These are phyloP conservation scores for Cheirogaleus medius DNA, from an alignment of 2,113 vertebrate species.

Conservation along the genomic window DNA sequence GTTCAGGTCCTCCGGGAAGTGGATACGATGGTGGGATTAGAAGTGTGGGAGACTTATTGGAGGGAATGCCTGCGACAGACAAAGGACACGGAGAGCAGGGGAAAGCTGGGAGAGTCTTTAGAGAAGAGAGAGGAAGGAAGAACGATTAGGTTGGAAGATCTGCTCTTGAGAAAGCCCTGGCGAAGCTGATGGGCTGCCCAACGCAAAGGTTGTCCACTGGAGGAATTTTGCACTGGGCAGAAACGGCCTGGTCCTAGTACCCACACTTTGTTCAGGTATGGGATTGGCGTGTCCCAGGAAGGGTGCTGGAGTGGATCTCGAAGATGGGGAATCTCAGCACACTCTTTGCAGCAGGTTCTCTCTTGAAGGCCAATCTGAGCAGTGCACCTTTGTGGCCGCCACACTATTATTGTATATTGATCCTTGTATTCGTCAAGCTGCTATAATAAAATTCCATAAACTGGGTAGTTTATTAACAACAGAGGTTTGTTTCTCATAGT, in stretches of 20 bases:
- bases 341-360: not conserved
- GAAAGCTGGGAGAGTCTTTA: not conserved
- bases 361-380: not conserved
- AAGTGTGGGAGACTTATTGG: not conserved
- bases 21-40: not conserved
- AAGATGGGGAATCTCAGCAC: not conserved
- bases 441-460: not conserved
- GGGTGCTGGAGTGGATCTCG: not conserved
- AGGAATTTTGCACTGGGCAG: not conserved
- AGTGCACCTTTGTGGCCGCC: not conserved
- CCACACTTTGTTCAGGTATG: too few species aligned
- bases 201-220: not conserved
- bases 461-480: not conserved
- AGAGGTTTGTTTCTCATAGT: not conserved
- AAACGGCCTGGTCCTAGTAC: rapidly evolving
- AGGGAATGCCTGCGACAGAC: not conserved
- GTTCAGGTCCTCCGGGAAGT: not conserved
- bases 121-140: not conserved
- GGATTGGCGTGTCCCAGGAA: too few species aligned
- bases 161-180: not conserved
- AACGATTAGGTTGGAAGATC: not conserved
- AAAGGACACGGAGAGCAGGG: not conserved
- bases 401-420: not conserved
- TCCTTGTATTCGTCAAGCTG: not conserved
- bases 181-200: not conserved